Base-by-base conservation (phyloP, 2,113 vertebrate genomes). In the Nicator chloris region DNA sequence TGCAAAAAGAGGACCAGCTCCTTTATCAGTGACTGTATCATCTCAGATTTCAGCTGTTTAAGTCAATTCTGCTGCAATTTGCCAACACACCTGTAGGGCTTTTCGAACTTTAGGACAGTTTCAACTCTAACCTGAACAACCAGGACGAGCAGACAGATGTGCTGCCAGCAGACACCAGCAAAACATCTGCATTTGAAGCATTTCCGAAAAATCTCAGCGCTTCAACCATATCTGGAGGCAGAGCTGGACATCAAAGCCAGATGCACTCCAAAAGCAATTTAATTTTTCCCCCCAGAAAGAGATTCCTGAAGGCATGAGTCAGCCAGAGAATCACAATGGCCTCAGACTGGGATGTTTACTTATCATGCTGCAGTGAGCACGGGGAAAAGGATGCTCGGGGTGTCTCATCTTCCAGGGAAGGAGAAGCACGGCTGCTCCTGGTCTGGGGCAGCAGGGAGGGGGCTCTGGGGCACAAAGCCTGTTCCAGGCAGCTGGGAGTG, bases 231-330 rank as follows among this genome's bases (percentile, higher is more conserved):
- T 82, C 84, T 77, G 44, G 80, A 75, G 64, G 64, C 80, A 30
- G 61, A 83, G 70, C 4, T 78, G 84, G 86, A 94, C 87, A 92
- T 84, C 78, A 92, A 95, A 95, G 91, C 83, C 83, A 91, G 42
- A 86, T 64, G 86, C 66, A 70, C 63, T 95, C 76, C 2, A 92
- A 89, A 97, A 92, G 66, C 66, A 90, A 89, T 96, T 95, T 94
- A 57, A 65, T 91, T 91, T 57, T 23, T 2, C 45, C 82, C 66
- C 65, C 75, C 21, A 60, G 86, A 95, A 93, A 31, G 49, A 91
- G 89, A 95, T 95, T 95, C 95, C 94, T 92, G 76, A 95, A 92
- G 90, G 91, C 78, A 94, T 39, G 4, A 95, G 75, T 95, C 94
- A 97, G 81, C 59, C 73, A 54, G 73, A 92, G 64, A 92, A 82